phyloP scores from a whole-genome alignment of 2,888 invertebrate species.

The Phytoseiulus persimilis region DNA sequence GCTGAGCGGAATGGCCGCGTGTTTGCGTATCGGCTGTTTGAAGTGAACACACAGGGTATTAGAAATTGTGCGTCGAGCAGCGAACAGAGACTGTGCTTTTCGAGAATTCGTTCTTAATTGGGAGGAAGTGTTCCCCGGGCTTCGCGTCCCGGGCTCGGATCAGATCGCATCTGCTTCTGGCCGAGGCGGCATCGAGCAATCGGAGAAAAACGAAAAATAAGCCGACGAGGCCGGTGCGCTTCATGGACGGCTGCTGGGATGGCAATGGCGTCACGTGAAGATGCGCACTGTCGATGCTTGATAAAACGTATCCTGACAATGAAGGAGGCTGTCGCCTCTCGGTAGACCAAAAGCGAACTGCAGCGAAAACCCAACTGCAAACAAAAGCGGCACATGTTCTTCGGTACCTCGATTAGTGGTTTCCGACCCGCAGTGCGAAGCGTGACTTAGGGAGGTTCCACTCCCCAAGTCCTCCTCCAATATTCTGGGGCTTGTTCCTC shows the following conservation, averaged over 20 bases:
- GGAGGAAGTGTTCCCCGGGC: background rate
- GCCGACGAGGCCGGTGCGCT: background rate
- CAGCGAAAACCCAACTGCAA: background rate
- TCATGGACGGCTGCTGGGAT: background rate
- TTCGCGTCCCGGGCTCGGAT: background rate
- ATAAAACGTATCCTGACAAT: background rate
- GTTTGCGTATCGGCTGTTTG: background rate
- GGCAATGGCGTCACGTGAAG: background rate
- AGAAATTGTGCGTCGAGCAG: background rate
- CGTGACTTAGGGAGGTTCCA: no score
- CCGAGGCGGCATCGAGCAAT: background rate
- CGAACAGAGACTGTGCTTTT: background rate
- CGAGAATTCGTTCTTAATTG: background rate
- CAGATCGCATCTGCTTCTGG: background rate
- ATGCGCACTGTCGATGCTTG: background rate
- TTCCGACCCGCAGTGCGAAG: no score
- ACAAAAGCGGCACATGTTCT: background rate
- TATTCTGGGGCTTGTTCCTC: no score
- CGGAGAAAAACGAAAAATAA: background rate
- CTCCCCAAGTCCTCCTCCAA: no score
- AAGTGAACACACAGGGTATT: background rate
- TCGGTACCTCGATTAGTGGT: no score
- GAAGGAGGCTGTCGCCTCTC: background rate
- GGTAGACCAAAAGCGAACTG: background rate
- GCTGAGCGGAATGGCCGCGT: background rate